phyloP scores from a whole-genome alignment of 2,888 invertebrate species.

The Lepetodrilus schrolli region DNA sequence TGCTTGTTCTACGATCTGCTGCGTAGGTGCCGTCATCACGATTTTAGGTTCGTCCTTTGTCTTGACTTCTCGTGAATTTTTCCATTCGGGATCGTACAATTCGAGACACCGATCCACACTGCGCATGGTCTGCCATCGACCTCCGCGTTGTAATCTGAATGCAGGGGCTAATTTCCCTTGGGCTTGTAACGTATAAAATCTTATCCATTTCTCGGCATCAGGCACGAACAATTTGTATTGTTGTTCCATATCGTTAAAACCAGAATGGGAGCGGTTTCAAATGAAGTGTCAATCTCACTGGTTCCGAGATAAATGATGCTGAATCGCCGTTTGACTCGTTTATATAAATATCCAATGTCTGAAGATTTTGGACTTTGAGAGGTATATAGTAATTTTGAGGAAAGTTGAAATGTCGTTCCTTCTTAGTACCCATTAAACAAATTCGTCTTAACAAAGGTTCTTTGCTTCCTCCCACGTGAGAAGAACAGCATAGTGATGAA shows the following conservation, averaged over 20 bases:
- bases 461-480: not conserved
- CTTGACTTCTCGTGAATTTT: not conserved
- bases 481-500: not conserved
- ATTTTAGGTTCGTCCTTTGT: not conserved
- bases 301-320: not conserved
- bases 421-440: not conserved
- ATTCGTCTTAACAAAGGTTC: not conserved
- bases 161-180: not conserved
- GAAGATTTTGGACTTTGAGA: not conserved
- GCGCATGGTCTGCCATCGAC: not conserved
- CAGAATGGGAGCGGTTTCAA: not conserved
- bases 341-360: not conserved
- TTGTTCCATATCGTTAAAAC: not conserved
- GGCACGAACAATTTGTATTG: not conserved
- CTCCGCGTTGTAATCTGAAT: not conserved
- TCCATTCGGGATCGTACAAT: not conserved
- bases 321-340: not conserved
- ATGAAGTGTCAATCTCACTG: not conserved
- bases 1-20: not conserved
- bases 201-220: not conserved
- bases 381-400: not conserved
- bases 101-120: not conserved
- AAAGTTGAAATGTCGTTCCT: not conserved
- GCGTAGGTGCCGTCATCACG: not conserved
- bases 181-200: not conserved